A percentile compares a stretch with the other conserved stretches of the same genome.
Evolutionary conservation across 1,140 invertebrate species (phyloP).

Genomic region (Aricia agestis): DNA sequence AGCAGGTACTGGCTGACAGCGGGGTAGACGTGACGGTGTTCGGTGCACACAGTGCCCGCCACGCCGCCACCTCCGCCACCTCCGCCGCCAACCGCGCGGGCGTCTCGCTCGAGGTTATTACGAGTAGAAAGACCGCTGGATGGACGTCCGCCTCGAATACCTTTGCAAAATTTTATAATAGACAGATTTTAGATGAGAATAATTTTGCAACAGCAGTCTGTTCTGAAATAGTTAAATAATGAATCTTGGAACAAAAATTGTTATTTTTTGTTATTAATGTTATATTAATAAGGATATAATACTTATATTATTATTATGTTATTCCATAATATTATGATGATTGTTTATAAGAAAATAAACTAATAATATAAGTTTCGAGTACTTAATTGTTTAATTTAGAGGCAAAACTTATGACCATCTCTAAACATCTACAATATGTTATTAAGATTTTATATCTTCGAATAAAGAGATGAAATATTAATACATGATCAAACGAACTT

Average conservation of each 20-base stretch:
- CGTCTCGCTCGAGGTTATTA: constrained; percentile 35
- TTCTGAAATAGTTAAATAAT: background rate
- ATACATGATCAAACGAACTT: background rate
- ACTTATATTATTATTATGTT: too few relatives aligned
- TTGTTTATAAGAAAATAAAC: too few relatives aligned
- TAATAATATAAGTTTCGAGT: too few relatives aligned
- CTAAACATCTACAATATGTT: background rate
- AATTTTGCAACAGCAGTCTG: constrained; percentile 19
- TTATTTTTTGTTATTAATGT: too few relatives aligned
- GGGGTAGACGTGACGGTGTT: background rate
- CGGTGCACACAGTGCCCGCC: background rate
- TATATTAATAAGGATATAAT: too few relatives aligned
- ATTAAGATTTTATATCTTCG: background rate
- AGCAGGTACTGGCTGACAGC: background rate
- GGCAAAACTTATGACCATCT: too few relatives aligned
- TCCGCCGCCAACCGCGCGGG: constrained; percentile 31
- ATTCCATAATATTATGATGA: too few relatives aligned
- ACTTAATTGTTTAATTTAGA: too few relatives aligned
- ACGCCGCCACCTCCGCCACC: background rate
- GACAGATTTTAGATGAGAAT: constrained; percentile 4
- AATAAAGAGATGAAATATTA: constrained; percentile 13
- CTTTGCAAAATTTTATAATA: constrained; percentile 39
- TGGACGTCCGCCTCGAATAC: constrained; percentile 32
- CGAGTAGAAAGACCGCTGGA: constrained; percentile 34
- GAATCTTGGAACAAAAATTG: background rate